A percentile compares a stretch with the other conserved stretches of the same genome.
Conservation (phyloP, 2,888 invertebrate genomes). For the Sympetrum striolatum region DNA sequence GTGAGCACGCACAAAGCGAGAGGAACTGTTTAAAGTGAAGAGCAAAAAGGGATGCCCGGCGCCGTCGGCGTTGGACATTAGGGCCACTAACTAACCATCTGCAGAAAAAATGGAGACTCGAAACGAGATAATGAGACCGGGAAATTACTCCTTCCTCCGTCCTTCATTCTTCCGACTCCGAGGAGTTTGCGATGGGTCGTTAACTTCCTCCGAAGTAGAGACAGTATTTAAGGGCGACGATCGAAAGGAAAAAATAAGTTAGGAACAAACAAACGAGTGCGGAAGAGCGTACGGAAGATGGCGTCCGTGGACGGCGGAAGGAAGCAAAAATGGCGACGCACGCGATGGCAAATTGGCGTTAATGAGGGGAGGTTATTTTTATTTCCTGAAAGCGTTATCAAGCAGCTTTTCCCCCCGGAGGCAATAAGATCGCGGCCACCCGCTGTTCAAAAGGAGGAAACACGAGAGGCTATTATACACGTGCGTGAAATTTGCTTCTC, state of each 20-base stretch:
- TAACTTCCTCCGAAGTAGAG: neutral
- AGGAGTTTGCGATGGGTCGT: neutral
- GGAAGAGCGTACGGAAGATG: neutral
- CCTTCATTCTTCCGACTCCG: neutral
- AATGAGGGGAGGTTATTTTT: neutral
- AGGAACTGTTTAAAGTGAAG: neutral
- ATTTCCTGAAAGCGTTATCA: neutral
- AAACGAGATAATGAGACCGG: neutral
- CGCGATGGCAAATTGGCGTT: constrained; percentile 24
- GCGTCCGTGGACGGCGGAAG: neutral
- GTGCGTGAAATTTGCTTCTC: neutral
- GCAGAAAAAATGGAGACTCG: neutral
- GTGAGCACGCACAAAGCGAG: neutral
- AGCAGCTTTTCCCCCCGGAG: neutral
- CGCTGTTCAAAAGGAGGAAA: neutral
- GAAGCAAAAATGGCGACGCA: neutral
- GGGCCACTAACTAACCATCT: neutral
- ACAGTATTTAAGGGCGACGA: neutral
- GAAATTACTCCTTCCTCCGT: neutral
- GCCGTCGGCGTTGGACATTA: neutral
- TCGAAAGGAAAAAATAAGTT: neutral
- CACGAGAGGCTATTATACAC: neutral
- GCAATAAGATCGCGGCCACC: neutral
- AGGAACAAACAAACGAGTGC: neutral
- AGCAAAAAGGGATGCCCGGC: neutral